phyloP scores from a whole-genome alignment of 2,797 vertebrate species.

The Eupleurogrammus muticus region DNA sequence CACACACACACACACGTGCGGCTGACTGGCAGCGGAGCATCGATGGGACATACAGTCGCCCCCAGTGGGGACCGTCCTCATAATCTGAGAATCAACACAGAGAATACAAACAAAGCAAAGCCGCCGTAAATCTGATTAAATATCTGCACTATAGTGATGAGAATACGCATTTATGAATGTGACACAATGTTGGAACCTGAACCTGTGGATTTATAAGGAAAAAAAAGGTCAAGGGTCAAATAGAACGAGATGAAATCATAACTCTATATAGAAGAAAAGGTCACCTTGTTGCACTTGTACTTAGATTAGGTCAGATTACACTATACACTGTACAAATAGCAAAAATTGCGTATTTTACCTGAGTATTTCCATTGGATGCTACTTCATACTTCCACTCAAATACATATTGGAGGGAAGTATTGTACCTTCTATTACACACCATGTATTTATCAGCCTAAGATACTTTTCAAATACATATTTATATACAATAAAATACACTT shows the following conservation, averaged over 20 bases:
- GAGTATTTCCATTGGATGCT: no score
- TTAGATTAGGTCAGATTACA: no score
- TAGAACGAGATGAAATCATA: not conserved
- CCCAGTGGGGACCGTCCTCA: not conserved
- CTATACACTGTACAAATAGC: no score
- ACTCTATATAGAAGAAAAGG: not conserved
- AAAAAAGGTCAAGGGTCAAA: not conserved
- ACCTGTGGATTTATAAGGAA: not conserved
- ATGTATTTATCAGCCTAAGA: no score
- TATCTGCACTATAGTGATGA: not conserved
- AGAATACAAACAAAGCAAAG: constrained; percentile 9
- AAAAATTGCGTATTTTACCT: no score
- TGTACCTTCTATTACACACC: no score
- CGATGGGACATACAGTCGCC: not conserved
- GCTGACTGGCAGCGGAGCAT: constrained; percentile 4
- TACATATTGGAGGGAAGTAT: no score
- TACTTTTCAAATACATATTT: no score
- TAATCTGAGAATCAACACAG: not conserved
- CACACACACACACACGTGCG: not conserved
- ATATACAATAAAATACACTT: no score
- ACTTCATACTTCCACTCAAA: no score
- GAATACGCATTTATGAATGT: not conserved
- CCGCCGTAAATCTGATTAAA: constrained; percentile 4
- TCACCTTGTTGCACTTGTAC: not conserved
- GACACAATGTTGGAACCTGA: not conserved